These are phyloP conservation scores for Drosophila novamexicana DNA, from an alignment of 1,140 invertebrate genomes.

Conservation along the genomic window DNA sequence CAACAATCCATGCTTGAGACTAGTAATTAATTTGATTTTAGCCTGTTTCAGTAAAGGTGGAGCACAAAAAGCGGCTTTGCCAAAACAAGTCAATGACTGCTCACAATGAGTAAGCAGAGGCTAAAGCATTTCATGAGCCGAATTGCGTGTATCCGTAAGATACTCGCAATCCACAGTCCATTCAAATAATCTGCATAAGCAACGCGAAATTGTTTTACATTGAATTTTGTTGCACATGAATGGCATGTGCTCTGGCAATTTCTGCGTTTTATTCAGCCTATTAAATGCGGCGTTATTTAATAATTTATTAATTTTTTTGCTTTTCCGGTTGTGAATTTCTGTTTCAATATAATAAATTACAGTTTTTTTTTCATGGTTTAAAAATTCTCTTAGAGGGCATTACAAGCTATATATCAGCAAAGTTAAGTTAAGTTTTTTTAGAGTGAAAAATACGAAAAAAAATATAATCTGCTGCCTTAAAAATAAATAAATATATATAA, in stretches of 20 bases:
- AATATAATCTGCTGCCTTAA: too few species aligned
- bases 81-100: conserved; percentile 44
- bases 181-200: conserved; percentile 32
- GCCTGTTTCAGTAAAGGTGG: conserved; percentile 26
- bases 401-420: too few species aligned
- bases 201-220: conserved; percentile 4
- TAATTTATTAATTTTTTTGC: neutral
- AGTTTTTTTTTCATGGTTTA: too few species aligned
- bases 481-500: too few species aligned
- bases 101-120: conserved; percentile 22
- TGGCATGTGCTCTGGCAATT: neutral
- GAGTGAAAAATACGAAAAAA: too few species aligned
- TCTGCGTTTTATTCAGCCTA: neutral
- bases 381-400: too few species aligned
- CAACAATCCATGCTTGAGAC: conserved; percentile 14
- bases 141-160: conserved; percentile 15
- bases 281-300: neutral
- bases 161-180: conserved; percentile 13
- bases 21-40: conserved; percentile 44
- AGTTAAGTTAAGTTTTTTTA: too few species aligned
- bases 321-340: neutral
- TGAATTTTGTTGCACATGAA: conserved; percentile 10
- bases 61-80: neutral
- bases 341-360: too few species aligned
- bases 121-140: conserved; percentile 5